Evolutionary conservation across 2,113 vertebrate genomes (phyloP), one percentile per base, ranked within the genome.

Genomic region (Toxotes chatareus): DNA sequence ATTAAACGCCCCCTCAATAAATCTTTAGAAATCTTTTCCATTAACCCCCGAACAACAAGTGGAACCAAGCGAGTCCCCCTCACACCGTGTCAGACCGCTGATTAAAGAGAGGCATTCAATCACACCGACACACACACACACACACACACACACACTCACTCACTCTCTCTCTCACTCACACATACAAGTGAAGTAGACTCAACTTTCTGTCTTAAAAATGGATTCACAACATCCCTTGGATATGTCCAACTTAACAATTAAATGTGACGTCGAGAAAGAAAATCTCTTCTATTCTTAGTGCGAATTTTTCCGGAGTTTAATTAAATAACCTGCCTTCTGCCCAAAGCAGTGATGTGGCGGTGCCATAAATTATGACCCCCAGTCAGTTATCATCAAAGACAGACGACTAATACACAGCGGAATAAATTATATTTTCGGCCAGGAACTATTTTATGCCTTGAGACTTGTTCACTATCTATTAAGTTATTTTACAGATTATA

Each of bases 1-100:
- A 92, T 95, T 93, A 94, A 95, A 94, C 92, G 91, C 93, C 92
- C 91, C 92, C 88, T 92, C 92, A 91, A 93, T 94, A 93, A 93
- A 93, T 93, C 93, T 92, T 93, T 92, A 92, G 90, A 93, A 93
- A 93, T 89, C 86, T 91, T 89, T 91, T 91, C 91, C 87, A 92
- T 91, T 93, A 89, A 94, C 86, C 88, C 84, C 83, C 69, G 81
- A 86, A 91, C 90, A 92, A 91, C 85, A 89, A 91, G 93, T 90
- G 91, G 85, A 89, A 92, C 89, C 91, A 91, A 88, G 77, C 90
- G 89, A 88, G 89, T 88, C 84, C 86, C 85, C 77, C 88, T 81
- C 87, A 73, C 89, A 86, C 88, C 66, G 82, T 85, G 90, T 92
- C 89, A 91, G 67, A 77, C 68, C 85, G 73, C 90, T 90, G 80